Base-by-base conservation (phyloP, 2,113 vertebrate species). In the Oncorhynchus clarkii region DNA sequence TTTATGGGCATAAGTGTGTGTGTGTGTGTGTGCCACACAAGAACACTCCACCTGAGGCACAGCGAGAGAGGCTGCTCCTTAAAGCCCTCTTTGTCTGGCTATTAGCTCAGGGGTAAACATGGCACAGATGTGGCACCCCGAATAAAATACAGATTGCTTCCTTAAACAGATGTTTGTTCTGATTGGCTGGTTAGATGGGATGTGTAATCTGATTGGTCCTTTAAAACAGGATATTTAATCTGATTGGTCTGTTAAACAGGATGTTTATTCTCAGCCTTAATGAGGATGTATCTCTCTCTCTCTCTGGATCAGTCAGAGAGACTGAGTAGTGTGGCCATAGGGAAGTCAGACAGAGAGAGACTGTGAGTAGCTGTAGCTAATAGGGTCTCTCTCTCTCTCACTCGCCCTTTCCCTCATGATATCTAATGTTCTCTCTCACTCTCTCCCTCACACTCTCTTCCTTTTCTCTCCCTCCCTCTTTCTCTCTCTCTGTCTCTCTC, bases 81-180 rank as follows among this genome's bases (percentile, higher is more conserved):
- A 88, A 90, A 91, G 85, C 78, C 75, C 80, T 82, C 90, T 91
- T 88, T 92, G 91, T 93, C 77, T 88, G 86, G 75, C 77, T 69
- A 31, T 9, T 39, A 48, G 34, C 13, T 26, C 82, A 66, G 86
- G 83, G 81, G 84, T 93, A 94, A 94, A 92, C 91, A 90, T 20
- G 81, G 87, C 82, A 80, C 92, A 93, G 92, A 93, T 93, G 92
- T 91, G 87, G 80, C 71, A 82, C 60, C 34, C 86, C 26, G 90
- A 84, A 84, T 92, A 93, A 93, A 92, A 90, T 92, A 93, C 86
- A 88, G 90, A 93, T 92, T 62, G 71, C 79, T 83, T 70, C 78
- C 87, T 88, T 84, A 84, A 91, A 90, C 85, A 5, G 14, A 54
- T 54, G 49, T 54, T 13, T 18, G 13, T 5, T 54, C 49, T 54